Evolutionary conservation across 2,888 invertebrate genomes (phyloP).

Genomic region (Ferdinandea cuprea): DNA sequence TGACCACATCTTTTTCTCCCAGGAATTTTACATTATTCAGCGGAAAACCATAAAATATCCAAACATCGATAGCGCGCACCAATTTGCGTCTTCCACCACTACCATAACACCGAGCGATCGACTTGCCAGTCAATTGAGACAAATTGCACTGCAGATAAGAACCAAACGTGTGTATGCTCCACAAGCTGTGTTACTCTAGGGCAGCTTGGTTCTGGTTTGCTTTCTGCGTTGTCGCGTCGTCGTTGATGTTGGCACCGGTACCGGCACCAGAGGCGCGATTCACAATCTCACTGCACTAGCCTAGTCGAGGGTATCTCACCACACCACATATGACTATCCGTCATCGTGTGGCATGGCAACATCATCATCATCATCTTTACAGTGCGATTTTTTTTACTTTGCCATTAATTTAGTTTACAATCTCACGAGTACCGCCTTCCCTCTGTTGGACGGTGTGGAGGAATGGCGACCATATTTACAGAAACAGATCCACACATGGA

Average conservation of each 20-base stretch:
- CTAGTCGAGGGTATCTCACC: constrained; percentile 3
- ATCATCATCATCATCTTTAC: constrained; percentile 56
- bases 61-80: constrained; percentile 55
- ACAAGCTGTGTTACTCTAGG: constrained; percentile 53
- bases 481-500: constrained; percentile 72
- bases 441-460: background rate
- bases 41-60: constrained; percentile 55
- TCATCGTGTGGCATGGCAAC: constrained; percentile 60
- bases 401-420: constrained; percentile 55
- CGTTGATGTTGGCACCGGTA: background rate
- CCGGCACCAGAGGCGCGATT: constrained; percentile 9
- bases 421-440: constrained; percentile 13
- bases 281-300: constrained; percentile 10
- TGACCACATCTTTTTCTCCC: constrained; percentile 39
- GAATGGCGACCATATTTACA: constrained; percentile 61
- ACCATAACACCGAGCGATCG: constrained; percentile 1
- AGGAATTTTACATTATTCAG: constrained; percentile 50
- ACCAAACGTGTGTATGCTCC: constrained; percentile 61
- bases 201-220: constrained; percentile 52
- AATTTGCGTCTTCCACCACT: constrained; percentile 31
- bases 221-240: constrained; percentile 4
- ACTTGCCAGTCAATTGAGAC: constrained; percentile 65
- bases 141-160: constrained; percentile 70
- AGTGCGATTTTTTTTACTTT: constrained; percentile 56
- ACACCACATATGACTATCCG: constrained; percentile 40